Percentiles rank a stretch among this genome's conserved stretches.
phyloP scores from a whole-genome alignment of 2,797 vertebrate genomes.

The Epinephelus awoara region DNA sequence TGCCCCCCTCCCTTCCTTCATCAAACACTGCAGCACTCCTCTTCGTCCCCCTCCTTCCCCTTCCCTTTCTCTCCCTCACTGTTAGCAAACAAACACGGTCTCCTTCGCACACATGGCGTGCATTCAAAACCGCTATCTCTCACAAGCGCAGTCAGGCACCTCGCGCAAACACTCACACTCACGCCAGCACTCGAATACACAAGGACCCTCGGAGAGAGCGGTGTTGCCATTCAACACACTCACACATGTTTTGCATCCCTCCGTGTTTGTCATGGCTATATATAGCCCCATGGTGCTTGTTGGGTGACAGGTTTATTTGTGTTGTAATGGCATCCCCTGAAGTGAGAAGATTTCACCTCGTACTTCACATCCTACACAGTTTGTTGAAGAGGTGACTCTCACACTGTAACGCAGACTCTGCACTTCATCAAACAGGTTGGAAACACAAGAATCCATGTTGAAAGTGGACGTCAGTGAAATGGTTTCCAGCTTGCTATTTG shows the following conservation, averaged over 20 bases:
- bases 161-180: slow-evolving; percentile 59
- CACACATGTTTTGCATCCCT: slow-evolving; percentile 70
- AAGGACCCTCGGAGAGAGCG: slow-evolving; percentile 28
- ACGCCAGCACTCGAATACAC: slow-evolving; percentile 58
- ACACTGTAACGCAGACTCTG: too few species aligned
- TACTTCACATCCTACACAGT: neutral
- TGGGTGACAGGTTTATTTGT: slow-evolving; percentile 75
- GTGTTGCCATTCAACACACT: slow-evolving; percentile 54
- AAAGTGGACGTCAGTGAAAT: slow-evolving; percentile 17
- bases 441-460: slow-evolving; percentile 12
- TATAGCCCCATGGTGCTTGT: slow-evolving; percentile 63
- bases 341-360: slow-evolving; percentile 42
- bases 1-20: neutral
- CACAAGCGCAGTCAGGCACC: slow-evolving; percentile 52
- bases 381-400: neutral
- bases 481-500: slow-evolving; percentile 37
- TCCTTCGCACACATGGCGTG: slow-evolving; percentile 54
- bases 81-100: slow-evolving; percentile 66
- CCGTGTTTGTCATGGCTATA: slow-evolving; percentile 70
- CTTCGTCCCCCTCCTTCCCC: neutral
- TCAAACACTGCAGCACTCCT: slow-evolving; percentile 58
- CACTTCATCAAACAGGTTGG: slow-evolving; percentile 14
- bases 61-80: slow-evolving; percentile 34
- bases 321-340: slow-evolving; percentile 56
- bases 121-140: slow-evolving; percentile 65